A percentile compares a stretch with the other conserved stretches of the same genome.
phyloP scores from a whole-genome alignment of 53 echinoderm and acorn worm species.

The Holothuria leucospilota region DNA sequence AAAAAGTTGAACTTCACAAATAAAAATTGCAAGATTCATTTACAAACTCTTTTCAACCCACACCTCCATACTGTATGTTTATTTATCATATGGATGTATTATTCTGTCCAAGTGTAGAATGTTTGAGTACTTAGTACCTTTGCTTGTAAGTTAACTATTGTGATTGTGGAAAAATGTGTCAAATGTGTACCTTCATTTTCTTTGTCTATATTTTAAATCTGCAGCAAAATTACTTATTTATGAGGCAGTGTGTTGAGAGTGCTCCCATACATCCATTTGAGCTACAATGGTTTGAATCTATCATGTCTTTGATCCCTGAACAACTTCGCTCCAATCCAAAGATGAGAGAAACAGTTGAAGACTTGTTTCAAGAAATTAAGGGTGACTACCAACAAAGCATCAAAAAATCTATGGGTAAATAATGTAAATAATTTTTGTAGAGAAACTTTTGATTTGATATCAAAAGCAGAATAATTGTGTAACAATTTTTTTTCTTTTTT shows the following conservation, averaged over 20 bases:
- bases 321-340: constrained; percentile 62
- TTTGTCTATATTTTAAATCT: background rate
- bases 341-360: constrained; percentile 79
- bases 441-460: too few species aligned
- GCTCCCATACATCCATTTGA: constrained; percentile 86
- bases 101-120: too few species aligned
- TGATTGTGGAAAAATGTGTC: background rate
- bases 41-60: too few species aligned
- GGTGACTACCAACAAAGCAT: constrained; percentile 83
- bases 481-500: too few species aligned
- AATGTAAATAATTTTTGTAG: background rate
- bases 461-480: too few species aligned
- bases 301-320: constrained; percentile 72
- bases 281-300: constrained; percentile 79
- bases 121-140: too few species aligned
- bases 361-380: constrained; percentile 83
- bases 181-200: background rate
- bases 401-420: constrained; percentile 95
- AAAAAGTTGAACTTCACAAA: too few species aligned
- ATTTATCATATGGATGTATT: too few species aligned
- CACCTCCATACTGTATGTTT: too few species aligned
- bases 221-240: constrained; percentile 96
- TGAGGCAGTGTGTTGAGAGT: constrained; percentile 95
- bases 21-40: too few species aligned
- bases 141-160: too few species aligned